phyloP scores from a whole-genome alignment of 2,797 vertebrate genomes.

The Spizella passerina region DNA sequence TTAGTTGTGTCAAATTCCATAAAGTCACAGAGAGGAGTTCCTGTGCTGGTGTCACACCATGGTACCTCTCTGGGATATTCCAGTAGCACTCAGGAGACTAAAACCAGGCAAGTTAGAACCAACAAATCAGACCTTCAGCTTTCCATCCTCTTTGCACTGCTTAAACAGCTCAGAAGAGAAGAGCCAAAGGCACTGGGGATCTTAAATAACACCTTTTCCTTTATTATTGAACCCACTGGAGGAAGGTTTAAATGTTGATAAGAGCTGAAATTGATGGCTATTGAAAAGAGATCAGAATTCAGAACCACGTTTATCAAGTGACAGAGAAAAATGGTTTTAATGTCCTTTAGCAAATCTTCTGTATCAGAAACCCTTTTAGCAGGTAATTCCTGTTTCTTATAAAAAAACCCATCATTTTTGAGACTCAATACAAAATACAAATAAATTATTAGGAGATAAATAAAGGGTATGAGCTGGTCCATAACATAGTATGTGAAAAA shows the following conservation, averaged over 20 bases:
- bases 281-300: background rate
- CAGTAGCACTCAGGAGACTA: background rate
- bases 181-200: background rate
- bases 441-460: background rate
- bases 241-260: background rate
- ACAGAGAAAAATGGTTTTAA: background rate
- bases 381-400: background rate
- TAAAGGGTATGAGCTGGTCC: background rate
- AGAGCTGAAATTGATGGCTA: background rate
- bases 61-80: background rate
- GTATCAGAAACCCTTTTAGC: background rate
- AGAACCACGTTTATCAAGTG: background rate
- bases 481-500: background rate
- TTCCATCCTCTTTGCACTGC: background rate
- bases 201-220: background rate
- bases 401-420: background rate
- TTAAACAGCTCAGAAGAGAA: background rate
- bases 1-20: rapidly evolving
- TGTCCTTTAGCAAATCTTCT: background rate
- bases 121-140: background rate
- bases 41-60: background rate
- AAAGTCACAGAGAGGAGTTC: background rate
- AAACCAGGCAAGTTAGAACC: background rate
- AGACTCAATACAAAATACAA: background rate
- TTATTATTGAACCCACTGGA: background rate